phyloP scores from a whole-genome alignment of 2,888 invertebrate species.

The Heteromurus nitidus region DNA sequence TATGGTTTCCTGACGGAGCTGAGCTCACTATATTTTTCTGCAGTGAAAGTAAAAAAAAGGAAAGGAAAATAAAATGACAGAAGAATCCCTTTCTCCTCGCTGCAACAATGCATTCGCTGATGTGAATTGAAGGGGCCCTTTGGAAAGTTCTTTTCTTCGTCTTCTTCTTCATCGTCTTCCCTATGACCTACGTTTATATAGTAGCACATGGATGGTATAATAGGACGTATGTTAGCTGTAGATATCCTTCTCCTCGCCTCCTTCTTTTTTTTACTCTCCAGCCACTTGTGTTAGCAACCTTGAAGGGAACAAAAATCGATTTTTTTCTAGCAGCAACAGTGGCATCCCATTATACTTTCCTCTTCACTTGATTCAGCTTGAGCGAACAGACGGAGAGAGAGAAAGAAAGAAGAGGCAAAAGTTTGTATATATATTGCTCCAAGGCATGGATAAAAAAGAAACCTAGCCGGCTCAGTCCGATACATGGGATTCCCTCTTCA shows the following conservation, averaged over 20 bases:
- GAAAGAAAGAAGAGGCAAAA: background rate
- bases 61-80: no score
- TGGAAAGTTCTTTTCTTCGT: no score
- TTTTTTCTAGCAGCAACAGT: constrained; percentile 29
- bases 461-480: constrained; percentile 22
- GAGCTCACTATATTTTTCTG: no score
- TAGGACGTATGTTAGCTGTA: background rate
- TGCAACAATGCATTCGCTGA: no score
- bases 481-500: background rate
- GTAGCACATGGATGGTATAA: no score
- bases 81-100: no score
- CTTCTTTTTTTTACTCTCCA: background rate
- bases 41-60: no score
- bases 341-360: constrained; percentile 15
- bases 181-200: no score
- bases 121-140: no score
- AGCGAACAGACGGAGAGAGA: no score
- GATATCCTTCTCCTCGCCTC: background rate
- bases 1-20: no score
- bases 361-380: constrained; percentile 13
- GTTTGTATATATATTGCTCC: constrained; percentile 9
- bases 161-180: no score
- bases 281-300: constrained; percentile 51
- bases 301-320: constrained; percentile 37
- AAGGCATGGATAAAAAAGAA: constrained; percentile 23